Evolutionary conservation across 92 coral and sea anemone species (phyloP), one percentile per base, ranked within the genome.

Genomic region (Porites lobata): DNA sequence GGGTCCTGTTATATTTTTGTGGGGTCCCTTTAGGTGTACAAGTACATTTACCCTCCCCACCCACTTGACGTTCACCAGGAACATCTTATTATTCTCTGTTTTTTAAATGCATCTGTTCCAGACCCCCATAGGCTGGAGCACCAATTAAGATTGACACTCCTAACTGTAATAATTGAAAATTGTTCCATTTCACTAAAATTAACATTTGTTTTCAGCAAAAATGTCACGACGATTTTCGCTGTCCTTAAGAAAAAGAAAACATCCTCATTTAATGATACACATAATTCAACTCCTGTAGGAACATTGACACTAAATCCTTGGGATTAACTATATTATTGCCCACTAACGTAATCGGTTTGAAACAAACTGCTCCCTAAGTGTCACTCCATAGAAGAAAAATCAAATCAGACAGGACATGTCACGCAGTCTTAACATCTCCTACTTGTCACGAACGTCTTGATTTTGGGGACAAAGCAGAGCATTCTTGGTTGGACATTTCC

Each of bases 401-500:
- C 84, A 54, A 56, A 10, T 57, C 32, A 76, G 80, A 38, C 21
- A 76, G 59, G 29, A 70, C 29, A 50, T 69, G 85, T 69, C 77
- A 82, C 78, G 68, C 59, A 29, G n/a, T 84, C 57, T 61, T 62
- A 64, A 38, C 73, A 83, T 82, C 59, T 82, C 67, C 53, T 12
- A 22, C 62, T 26, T 63, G 87, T 84, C 81, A 84, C 20, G 87
- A 84, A 72, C 87, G 87, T 52, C 72, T 19, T 52, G 80, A 22
- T 50, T 75, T 84, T 50, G 81, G 87, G 22, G 87, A 80, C 80
- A 72, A 51, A 47, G 87, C 87, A 47, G 80, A 15, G 50, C 62
- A 80, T 7, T 74, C 87, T 51, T 84, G 80, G 74, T 84, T 84
- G 62, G 80, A 62, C 24, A 84, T 59, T 73, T 84, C 73, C 64